A percentile compares a stretch with the other conserved stretches of the same genome.
Evolutionary conservation across 2,797 vertebrate species (phyloP).

Genomic region (Gymnothorax javanicus): DNA sequence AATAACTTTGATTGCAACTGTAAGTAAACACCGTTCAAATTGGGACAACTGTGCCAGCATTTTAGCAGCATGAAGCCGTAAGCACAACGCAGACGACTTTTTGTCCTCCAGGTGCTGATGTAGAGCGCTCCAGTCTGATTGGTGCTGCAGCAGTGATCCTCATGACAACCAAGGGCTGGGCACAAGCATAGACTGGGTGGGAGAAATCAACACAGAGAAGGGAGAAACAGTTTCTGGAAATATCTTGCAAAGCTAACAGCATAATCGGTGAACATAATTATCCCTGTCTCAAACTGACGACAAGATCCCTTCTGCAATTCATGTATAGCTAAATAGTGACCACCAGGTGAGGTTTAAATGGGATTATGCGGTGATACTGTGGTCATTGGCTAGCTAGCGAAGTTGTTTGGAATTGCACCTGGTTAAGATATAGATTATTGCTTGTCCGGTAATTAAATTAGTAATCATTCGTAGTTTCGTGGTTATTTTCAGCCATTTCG

Average conservation of each 20-base stretch:
- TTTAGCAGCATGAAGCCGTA: background rate
- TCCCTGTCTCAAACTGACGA: background rate
- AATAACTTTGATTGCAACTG: background rate
- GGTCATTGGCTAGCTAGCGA: background rate
- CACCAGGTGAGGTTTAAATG: constrained; percentile 30
- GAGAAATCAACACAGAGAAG: constrained; percentile 30
- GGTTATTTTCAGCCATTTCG: too few relatives aligned
- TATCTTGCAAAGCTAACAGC: background rate
- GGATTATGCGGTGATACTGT: constrained; percentile 46
- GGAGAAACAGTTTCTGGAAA: constrained; percentile 6
- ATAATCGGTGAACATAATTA: background rate
- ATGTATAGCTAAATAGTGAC: constrained; percentile 16
- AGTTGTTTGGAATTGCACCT: background rate
- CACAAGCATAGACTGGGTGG: constrained; percentile 40
- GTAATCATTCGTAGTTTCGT: too few relatives aligned
- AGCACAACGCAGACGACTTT: background rate
- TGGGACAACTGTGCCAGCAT: background rate
- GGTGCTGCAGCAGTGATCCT: constrained; percentile 57
- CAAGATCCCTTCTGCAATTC: constrained; percentile 19
- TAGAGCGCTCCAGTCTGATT: constrained; percentile 45
- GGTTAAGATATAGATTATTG: background rate
- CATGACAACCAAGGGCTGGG: constrained; percentile 65
- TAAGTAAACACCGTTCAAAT: background rate
- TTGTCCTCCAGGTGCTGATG: constrained; percentile 18
- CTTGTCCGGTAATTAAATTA: background rate